Percentiles rank a stretch among this genome's conserved stretches.
These are phyloP conservation scores for Smithornis capensis DNA, from an alignment of 2,113 vertebrate genomes.

Conservation along the genomic window DNA sequence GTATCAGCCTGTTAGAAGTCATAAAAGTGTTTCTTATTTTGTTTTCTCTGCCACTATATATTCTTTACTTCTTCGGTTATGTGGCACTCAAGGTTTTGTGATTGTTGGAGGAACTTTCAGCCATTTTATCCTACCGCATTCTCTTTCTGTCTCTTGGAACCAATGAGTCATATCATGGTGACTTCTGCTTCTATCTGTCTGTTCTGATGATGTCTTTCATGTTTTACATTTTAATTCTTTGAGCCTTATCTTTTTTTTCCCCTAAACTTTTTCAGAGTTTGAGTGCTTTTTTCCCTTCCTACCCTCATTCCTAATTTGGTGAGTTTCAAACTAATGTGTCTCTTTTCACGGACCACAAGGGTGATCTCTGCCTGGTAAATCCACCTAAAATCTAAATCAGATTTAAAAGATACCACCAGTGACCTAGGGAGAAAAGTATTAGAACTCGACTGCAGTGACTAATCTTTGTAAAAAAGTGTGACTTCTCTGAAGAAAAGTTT, in stretches of 20 bases:
- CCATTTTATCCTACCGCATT: not conserved
- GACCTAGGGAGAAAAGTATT: not conserved
- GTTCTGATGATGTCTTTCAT: not conserved
- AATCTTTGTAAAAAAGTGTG: no score
- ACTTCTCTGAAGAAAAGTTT: not conserved
- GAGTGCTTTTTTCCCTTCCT: not conserved
- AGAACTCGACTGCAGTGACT: not conserved
- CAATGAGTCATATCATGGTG: not conserved
- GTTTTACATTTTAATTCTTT: not conserved
- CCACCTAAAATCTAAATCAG: not conserved
- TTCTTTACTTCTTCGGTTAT: not conserved
- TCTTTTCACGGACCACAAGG: not conserved
- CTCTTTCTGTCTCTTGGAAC: not conserved
- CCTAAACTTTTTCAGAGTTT: not conserved
- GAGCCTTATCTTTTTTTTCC: not conserved
- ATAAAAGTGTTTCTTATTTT: not conserved
- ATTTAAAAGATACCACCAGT: not conserved
- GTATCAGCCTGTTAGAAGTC: not conserved
- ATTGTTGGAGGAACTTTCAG: not conserved
- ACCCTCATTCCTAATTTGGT: not conserved
- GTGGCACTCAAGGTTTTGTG: not conserved
- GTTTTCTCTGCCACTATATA: not conserved
- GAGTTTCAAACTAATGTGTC: not conserved
- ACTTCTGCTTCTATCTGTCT: not conserved
- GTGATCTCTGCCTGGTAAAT: not conserved